Base-by-base conservation (phyloP, 2,113 vertebrate species). In the Uropsilus gracilis region DNA sequence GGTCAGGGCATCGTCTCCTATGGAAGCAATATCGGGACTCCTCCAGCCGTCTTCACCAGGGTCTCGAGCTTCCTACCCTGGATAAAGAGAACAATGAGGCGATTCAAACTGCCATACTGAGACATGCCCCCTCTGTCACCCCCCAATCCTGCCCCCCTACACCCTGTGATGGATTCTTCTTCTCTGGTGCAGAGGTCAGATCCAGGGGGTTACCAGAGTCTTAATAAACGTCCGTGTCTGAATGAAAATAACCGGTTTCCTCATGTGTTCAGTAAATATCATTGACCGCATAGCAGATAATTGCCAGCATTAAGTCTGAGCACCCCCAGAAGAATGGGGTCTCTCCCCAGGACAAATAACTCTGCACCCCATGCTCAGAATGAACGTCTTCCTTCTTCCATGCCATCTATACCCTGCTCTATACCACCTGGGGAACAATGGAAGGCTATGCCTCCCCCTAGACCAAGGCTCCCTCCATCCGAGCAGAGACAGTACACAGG, bases 1-100 rank as follows among this genome's bases (percentile, higher is more conserved):
- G 94, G 57, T 73, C 87, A 94, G 4, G 96, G 97, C 28, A 84
- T 97, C 3, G 92, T 97, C 24, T 97, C 97, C 42, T 97, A 95
- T 1, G 95, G 97, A 63, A 22, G 0, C 0, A 0, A 0, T 0
- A 0, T 2, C 0, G 95, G 87, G 2, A 57, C 1, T 1, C 86
- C 96, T 42, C 97, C 96, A 34, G 90, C 17, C 28, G 94, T 97
- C 57, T 97, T 96, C 87, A 97, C 97, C 81, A 94, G 26, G 20
- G 13, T 97, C 63, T 13, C 48, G 2, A 92, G 76, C 55, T 97
- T 86, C 85, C 30, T 83, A 2, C 4, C 87, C 34, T 96, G 96
- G 97, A 69, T 96, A 84, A 89, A 16, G 6, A 86, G 11, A 84
- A 96, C 81, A 50, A 96, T 97, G 97, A 78, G 53, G 24, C 16